These are phyloP conservation scores for Botia almorhae DNA, from an alignment of 2,797 vertebrate genomes.

Conservation along the genomic window DNA sequence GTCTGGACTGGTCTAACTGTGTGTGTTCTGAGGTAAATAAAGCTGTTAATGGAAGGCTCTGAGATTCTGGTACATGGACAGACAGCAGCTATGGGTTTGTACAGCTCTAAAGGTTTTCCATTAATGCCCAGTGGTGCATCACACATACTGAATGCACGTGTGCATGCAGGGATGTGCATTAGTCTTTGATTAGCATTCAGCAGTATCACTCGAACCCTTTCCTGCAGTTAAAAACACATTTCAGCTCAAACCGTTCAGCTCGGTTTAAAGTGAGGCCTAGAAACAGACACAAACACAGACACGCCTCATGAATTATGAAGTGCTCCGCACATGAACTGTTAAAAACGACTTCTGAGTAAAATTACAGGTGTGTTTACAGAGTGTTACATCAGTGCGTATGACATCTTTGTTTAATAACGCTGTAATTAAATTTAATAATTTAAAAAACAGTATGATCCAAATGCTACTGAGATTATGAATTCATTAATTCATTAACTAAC, in stretches of 20 bases:
- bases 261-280: too few relatives aligned
- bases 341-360: too few relatives aligned
- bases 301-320: too few relatives aligned
- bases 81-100: conserved; percentile 16
- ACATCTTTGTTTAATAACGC: too few relatives aligned
- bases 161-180: conserved; percentile 5
- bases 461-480: too few relatives aligned
- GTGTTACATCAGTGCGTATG: too few relatives aligned
- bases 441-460: too few relatives aligned
- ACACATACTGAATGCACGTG: conserved; percentile 14
- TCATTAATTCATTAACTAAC: too few relatives aligned
- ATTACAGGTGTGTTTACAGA: too few relatives aligned
- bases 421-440: too few relatives aligned
- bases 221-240: conserved; percentile 6
- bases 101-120: conserved; percentile 30
- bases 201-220: background rate
- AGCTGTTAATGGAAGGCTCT: conserved; percentile 24
- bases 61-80: conserved; percentile 7
- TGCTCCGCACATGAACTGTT: too few relatives aligned
- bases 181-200: conserved; percentile 7
- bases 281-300: too few relatives aligned
- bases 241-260: background rate
- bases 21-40: conserved; percentile 1
- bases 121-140: conserved; percentile 2
- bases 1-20: background rate